phyloP scores from a whole-genome alignment of 2,113 vertebrate species.

The Psittacus erithacus region DNA sequence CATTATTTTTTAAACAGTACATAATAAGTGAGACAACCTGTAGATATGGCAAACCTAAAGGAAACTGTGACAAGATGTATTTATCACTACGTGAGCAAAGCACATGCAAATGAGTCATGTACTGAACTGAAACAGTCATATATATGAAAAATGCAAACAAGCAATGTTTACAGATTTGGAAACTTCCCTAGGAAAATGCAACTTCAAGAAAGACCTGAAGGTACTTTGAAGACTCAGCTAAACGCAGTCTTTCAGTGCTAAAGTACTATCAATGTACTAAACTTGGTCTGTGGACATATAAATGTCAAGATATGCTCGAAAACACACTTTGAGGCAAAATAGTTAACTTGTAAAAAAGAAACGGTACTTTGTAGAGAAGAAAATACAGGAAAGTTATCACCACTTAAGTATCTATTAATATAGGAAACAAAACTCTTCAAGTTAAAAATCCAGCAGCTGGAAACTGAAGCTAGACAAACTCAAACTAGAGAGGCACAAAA shows the following conservation, averaged over 20 bases:
- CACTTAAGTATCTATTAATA: background rate
- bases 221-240: background rate
- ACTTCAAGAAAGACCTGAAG: fast-evolving
- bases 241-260: background rate
- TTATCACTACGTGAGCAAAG: background rate
- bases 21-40: background rate
- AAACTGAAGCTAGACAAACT: background rate
- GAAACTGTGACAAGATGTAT: background rate
- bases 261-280: background rate
- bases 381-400: background rate
- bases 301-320: background rate
- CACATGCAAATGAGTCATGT: background rate
- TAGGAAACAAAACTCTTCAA: background rate
- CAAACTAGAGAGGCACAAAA: background rate
- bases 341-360: background rate
- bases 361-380: background rate
- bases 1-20: background rate
- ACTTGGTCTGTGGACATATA: background rate
- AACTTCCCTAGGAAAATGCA: background rate
- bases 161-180: background rate
- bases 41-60: background rate
- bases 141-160: background rate
- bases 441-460: background rate
- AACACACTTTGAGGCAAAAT: background rate
- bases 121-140: background rate